Conservation (phyloP, 1,140 invertebrate species). For the Drosophila carrolli region DNA sequence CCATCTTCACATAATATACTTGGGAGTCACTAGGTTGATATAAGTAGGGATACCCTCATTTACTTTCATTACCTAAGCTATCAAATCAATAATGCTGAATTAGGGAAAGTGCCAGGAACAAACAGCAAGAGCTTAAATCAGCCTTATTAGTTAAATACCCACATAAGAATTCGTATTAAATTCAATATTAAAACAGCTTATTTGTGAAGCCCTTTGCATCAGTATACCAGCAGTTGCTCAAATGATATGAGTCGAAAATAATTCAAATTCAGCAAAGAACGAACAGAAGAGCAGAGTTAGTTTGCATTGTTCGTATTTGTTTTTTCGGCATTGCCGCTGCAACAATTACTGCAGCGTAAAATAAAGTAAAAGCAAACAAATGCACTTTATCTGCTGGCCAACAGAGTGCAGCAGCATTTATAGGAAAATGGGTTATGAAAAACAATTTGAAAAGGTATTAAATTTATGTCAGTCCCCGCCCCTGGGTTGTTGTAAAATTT, state of each 20-base stretch:
- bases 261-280: not conserved
- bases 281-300: not conserved
- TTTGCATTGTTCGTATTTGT: constrained; percentile 7
- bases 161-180: not conserved
- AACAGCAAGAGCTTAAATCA: not conserved
- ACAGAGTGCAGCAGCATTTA: constrained; percentile 54
- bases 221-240: not conserved
- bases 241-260: not conserved
- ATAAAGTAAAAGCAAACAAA: constrained; percentile 36
- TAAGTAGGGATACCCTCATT: too few relatives aligned
- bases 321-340: constrained; percentile 38
- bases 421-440: constrained; percentile 54
- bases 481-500: constrained; percentile 49
- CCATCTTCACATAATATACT: not conserved
- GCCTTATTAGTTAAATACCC: not conserved
- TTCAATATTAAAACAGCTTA: not conserved
- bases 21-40: too few relatives aligned
- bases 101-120: not conserved
- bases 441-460: constrained; percentile 69
- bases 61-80: not conserved
- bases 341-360: constrained; percentile 36
- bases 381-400: constrained; percentile 65
- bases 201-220: not conserved
- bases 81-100: not conserved
- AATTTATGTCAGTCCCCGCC: constrained; percentile 59